Evolutionary conservation across 1,140 invertebrate species (phyloP), one percentile per base, ranked within the genome.

Genomic region (Venustaconcha ellipsiformis): DNA sequence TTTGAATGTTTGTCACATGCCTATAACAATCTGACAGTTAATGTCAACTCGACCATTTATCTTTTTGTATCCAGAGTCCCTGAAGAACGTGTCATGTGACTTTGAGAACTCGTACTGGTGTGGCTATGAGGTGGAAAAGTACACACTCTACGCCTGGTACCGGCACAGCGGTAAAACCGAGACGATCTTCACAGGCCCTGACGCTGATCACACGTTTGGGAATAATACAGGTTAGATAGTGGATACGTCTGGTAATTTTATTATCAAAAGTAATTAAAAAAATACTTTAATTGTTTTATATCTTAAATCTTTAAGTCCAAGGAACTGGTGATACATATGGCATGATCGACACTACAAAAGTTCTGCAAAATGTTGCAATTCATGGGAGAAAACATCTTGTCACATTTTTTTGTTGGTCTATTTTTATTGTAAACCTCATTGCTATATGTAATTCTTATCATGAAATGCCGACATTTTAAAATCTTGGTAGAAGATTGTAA

Each of bases 31-130:
- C 11, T 57, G 17, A 57, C 11, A 20, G 17, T 57, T 13, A 69
- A 69, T n/a, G 14, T 23, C 5, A 26, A 70, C 18, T 62, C 12
- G 14, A 11, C 13, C 58, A 57, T 60, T 65, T 55, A 1, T 60
- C 72, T 70, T 15, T n/a, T 6, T 11, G 37, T 48, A 48, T 48
- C 8, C 73, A 85, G 84, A 80, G 48, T 26, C 74, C 14, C 63
- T 80, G 6, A 48, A 69, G 8, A 75, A 72, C 20, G 80, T 85
- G 5, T 73, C 72, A 17, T 88, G 86, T 75, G 78, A 79, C n/a
- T 88, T 88, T 78, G 86, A 86, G 65, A 74, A 80, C 57, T 72
- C 66, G 1, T 86, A 82, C 65, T 63, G 84, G 59, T 88, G 86
- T 80, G 86, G 85, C 13, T 88, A 86, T 65, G 72, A 74, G 23